Evolutionary conservation across 2,113 vertebrate species (phyloP).

Genomic region (Plestiodon gilberti): DNA sequence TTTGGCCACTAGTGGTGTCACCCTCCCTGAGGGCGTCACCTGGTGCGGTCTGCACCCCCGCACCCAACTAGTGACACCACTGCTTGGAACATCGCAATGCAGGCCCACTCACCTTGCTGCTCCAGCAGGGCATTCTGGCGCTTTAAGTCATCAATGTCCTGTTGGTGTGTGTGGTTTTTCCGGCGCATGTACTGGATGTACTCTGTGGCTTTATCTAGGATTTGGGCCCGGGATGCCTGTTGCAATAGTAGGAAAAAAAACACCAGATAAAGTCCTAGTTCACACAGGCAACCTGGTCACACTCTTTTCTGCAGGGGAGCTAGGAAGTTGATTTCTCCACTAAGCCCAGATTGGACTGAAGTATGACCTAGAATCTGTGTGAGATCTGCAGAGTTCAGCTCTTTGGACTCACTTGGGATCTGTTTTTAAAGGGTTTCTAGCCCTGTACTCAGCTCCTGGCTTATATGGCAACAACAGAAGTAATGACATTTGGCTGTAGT

Average conservation of each 20-base stretch:
- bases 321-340: neutral
- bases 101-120: conserved; percentile 86
- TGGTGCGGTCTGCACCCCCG: too few species aligned
- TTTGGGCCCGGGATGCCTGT: conserved; percentile 98
- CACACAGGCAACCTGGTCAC: neutral
- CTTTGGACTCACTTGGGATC: too few species aligned
- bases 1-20: too few species aligned
- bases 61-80: too few species aligned
- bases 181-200: conserved; percentile 98
- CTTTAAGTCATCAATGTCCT: conserved; percentile 96
- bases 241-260: conserved; percentile 76
- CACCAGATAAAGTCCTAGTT: conserved; percentile 78
- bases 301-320: neutral
- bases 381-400: neutral
- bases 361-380: neutral
- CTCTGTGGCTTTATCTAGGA: conserved; percentile 98
- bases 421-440: neutral
- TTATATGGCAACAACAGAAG: neutral
- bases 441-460: neutral
- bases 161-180: conserved; percentile 98
- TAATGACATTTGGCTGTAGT: neutral
- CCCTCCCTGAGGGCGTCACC: too few species aligned
- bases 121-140: conserved; percentile 93
- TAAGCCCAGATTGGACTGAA: neutral
- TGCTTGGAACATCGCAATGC: neutral